Evolutionary conservation across 2,113 vertebrate genomes (phyloP).

Genomic region (Illadopsis cleaveri): DNA sequence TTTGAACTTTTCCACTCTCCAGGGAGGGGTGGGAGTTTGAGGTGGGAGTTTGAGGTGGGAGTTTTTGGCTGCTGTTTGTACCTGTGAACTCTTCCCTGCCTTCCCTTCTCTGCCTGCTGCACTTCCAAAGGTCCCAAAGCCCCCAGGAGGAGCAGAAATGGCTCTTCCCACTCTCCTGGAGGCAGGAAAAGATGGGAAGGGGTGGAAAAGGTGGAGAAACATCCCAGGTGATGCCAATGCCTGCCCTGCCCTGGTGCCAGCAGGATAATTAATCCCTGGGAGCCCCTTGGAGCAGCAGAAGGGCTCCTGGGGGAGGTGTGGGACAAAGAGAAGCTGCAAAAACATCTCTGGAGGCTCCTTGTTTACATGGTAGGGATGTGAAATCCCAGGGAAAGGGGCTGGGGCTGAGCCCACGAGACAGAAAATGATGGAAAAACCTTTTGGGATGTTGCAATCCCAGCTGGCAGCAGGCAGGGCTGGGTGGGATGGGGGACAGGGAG

Average conservation of each 20-base stretch:
- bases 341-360: slow-evolving; percentile 8
- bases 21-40: not conserved
- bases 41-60: not conserved
- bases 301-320: not conserved
- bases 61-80: not conserved
- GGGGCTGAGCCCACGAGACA: accelerated
- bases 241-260: not conserved
- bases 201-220: not conserved
- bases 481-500: accelerated
- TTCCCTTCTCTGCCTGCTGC: not conserved
- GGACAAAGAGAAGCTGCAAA: not conserved
- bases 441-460: accelerated
- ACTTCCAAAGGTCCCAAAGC: not conserved
- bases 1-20: not conserved
- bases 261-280: not conserved
- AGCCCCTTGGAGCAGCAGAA: not conserved
- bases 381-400: not conserved
- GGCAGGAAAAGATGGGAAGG: not conserved
- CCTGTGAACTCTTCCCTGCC: not conserved
- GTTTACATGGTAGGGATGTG: not conserved
- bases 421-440: not conserved
- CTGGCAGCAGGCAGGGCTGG: not conserved
- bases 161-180: not conserved
- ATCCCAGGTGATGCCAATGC: not conserved
- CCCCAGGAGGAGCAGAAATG: not conserved